Percentiles rank a stretch among this genome's conserved stretches.
These are phyloP conservation scores for Hemibagrus guttatus DNA, from an alignment of 2,797 vertebrate species.

Conservation along the genomic window DNA sequence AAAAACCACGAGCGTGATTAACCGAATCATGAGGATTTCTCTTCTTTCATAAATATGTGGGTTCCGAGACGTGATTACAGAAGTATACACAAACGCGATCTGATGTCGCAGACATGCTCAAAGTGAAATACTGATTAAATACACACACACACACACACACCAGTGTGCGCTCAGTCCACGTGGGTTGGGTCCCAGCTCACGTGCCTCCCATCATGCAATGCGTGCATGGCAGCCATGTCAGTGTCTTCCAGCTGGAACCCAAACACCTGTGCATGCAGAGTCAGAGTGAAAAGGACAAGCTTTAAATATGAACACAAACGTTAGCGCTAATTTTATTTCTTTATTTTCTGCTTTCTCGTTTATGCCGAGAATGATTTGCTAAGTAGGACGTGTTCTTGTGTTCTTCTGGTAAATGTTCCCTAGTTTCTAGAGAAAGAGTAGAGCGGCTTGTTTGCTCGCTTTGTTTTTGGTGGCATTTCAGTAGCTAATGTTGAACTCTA, in stretches of 20 bases:
- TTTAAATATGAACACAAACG: no score
- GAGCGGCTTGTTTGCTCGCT: no score
- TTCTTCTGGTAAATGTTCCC: no score
- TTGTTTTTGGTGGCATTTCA: no score
- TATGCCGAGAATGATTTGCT: no score
- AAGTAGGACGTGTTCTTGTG: no score
- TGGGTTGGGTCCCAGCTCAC: conserved; percentile 76
- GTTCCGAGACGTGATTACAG: background rate
- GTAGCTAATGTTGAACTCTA: no score
- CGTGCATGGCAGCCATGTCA: conserved; percentile 68
- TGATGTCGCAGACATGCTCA: no score
- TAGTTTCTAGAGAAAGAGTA: no score
- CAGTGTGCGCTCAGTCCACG: conserved; percentile 60
- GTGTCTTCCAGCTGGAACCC: conserved; percentile 71
- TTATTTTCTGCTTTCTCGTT: no score
- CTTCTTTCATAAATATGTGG: no score
- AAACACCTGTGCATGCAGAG: conserved; percentile 69
- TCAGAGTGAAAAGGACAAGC: conserved; percentile 1
- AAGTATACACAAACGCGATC: background rate
- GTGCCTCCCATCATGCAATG: conserved; percentile 77
- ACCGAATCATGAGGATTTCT: background rate
- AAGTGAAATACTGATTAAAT: background rate
- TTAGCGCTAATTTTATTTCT: no score
- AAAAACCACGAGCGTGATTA: background rate
- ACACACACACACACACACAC: conserved; percentile 25